These are phyloP conservation scores for Coleophora deauratella DNA, from an alignment of 2,888 invertebrate species.

Conservation along the genomic window DNA sequence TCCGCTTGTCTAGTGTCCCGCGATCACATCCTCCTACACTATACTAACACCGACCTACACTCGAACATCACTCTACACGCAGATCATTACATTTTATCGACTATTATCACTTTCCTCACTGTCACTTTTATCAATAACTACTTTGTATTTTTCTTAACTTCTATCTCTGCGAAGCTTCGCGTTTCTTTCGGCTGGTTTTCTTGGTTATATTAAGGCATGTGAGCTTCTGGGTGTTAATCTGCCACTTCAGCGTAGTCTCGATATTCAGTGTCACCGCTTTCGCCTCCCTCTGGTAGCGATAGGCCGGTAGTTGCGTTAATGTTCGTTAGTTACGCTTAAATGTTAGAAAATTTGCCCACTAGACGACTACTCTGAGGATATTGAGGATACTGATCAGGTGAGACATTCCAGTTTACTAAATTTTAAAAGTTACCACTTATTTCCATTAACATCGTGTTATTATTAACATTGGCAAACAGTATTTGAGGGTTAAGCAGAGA, in stretches of 20 bases:
- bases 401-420: constrained; percentile 23
- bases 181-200: constrained; percentile 19
- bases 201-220: constrained; percentile 15
- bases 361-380: constrained; percentile 35
- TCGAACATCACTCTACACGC: constrained; percentile 23
- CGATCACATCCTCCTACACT: constrained; percentile 12
- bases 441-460: too few relatives aligned
- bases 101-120: constrained; percentile 6
- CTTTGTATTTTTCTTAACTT: constrained; percentile 19
- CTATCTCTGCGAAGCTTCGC: too few relatives aligned
- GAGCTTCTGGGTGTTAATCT: constrained; percentile 12
- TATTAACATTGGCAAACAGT: too few relatives aligned
- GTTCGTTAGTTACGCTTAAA: constrained; percentile 20
- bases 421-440: constrained; percentile 13
- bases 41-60: constrained; percentile 26
- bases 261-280: constrained; percentile 7
- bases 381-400: constrained; percentile 40
- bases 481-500: too few relatives aligned
- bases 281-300: constrained; percentile 7
- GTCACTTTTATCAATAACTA: not conserved
- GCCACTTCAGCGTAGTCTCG: constrained; percentile 2
- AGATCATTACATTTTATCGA: constrained; percentile 5
- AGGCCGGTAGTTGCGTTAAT: constrained; percentile 12
- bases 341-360: constrained; percentile 46
- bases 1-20: constrained; percentile 22